phyloP scores from a whole-genome alignment of 2,797 vertebrate genomes.

The Loris lydekkerianus region DNA sequence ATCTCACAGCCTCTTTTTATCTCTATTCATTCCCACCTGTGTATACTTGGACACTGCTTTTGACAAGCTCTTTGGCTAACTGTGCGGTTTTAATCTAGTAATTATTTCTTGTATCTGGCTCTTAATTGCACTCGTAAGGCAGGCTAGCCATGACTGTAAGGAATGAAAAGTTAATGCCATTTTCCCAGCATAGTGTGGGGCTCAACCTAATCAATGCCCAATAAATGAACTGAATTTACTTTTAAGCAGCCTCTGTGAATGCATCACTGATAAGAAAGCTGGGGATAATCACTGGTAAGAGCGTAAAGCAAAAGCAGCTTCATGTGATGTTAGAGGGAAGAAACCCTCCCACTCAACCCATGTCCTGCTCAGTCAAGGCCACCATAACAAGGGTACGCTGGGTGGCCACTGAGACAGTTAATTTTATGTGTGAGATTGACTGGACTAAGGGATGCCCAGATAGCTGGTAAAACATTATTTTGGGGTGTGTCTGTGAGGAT shows the following conservation, averaged over 20 bases:
- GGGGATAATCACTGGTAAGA: not conserved
- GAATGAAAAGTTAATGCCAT: not conserved
- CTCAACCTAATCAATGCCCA: not conserved
- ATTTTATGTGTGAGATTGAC: not conserved
- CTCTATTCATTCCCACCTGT: slow-evolving; percentile 67
- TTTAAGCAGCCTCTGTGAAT: not conserved
- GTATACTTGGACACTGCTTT: slow-evolving; percentile 62
- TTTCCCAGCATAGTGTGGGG: not conserved
- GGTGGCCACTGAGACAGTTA: not conserved
- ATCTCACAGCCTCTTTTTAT: not conserved
- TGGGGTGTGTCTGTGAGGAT: not conserved
- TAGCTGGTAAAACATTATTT: not conserved
- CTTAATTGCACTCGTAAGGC: slow-evolving; percentile 71
- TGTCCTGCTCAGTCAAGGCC: not conserved
- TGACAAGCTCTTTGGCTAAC: slow-evolving; percentile 70
- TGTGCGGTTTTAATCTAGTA: slow-evolving; percentile 48
- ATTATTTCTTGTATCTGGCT: slow-evolving; percentile 32
- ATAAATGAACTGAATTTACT: not conserved
- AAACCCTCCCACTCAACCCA: not conserved
- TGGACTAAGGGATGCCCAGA: not conserved
- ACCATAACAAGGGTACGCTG: not conserved
- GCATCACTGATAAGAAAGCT: not conserved
- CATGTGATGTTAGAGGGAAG: not conserved
- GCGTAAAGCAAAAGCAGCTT: not conserved
- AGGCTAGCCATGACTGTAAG: not conserved